Percentiles rank a stretch among this genome's conserved stretches.
Evolutionary conservation across 2,888 invertebrate genomes (phyloP).

Genomic region (Platycheirus albimanus): DNA sequence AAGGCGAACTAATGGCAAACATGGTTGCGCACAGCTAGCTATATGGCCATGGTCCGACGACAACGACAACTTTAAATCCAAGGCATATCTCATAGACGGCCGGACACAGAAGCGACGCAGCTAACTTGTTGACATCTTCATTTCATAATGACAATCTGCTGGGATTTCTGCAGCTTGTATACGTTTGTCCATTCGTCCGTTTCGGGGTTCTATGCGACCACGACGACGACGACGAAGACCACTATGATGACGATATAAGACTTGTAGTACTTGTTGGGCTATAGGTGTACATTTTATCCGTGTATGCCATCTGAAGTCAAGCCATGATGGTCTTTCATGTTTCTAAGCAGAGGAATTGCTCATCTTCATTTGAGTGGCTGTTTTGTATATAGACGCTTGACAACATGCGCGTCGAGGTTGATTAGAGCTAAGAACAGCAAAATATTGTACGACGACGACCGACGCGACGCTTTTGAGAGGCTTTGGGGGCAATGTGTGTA

Average conservation of each 20-base stretch:
- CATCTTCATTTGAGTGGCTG: constrained; percentile 70
- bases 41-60: constrained; percentile 49
- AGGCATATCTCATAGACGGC: constrained; percentile 50
- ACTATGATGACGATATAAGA: background rate
- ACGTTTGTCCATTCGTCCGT: constrained; percentile 39
- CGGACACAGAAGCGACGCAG: constrained; percentile 66
- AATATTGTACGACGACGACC: no score
- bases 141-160: constrained; percentile 73
- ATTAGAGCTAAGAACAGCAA: constrained; percentile 45
- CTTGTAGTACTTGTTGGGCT: constrained; percentile 37
- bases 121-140: constrained; percentile 74
- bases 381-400: constrained; percentile 32
- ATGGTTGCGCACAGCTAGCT: constrained; percentile 40
- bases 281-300: constrained; percentile 66
- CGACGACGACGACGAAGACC: no score
- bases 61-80: constrained; percentile 34
- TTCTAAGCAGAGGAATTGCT: constrained; percentile 51
- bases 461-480: constrained; percentile 15
- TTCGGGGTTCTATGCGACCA: constrained; percentile 43
- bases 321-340: constrained; percentile 48
- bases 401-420: constrained; percentile 42
- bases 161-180: constrained; percentile 58
- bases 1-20: constrained; percentile 61
- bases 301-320: constrained; percentile 72
- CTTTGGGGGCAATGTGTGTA: constrained; percentile 17